Evolutionary conservation across 2,113 vertebrate genomes (phyloP), one percentile per base, ranked within the genome.

Genomic region (Pluvianellus socialis): DNA sequence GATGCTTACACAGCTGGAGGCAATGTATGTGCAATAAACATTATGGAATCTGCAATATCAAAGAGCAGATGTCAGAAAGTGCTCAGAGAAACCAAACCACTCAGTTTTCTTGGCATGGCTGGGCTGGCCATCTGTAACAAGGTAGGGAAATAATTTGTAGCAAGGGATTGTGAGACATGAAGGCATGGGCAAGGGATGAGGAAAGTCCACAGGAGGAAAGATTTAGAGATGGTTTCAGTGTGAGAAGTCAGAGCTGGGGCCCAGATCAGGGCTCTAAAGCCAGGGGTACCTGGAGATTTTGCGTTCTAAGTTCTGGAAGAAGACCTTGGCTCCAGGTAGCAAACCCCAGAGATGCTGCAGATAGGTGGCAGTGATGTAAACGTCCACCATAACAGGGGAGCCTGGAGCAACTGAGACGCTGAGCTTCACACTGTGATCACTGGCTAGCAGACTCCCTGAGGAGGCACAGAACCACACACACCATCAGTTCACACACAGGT

Each of bases 231-330:
- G 1, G 24, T 49, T 95, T 90, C 33, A 81, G 1, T 8, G 53
- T 35, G 28, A 65, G 59, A 71, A 8, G 32, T 81, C 28, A 77
- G 33, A 84, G 38, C 45, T 28, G 26, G 17, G 17, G 40, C 33
- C 44, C 9, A 45, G 28, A 75, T 55, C n/a, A 50, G n/a, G 13
- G 40, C 26, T 88, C 30, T 32, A 23, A 76, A 80, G 67, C n/a
- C 33, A 85, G 13, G 5, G 9, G 12, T 94, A 98, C 98, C 98
- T 98, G 70, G 98, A 98, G 63, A 98, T 77, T 88, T 90, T 97
- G 75, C 98, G 98, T 95, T 99, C 98, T 92, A 99, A 79, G n/a
- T 93, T 96, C 44, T 97, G 97, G 66, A 99, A 94, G n/a, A 98
- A 90, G 72, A 99, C 40, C 7, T 87, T 98, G 93, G 98, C 98